Conservation (phyloP, 2,888 invertebrate species). For the Hemaris fuciformis region DNA sequence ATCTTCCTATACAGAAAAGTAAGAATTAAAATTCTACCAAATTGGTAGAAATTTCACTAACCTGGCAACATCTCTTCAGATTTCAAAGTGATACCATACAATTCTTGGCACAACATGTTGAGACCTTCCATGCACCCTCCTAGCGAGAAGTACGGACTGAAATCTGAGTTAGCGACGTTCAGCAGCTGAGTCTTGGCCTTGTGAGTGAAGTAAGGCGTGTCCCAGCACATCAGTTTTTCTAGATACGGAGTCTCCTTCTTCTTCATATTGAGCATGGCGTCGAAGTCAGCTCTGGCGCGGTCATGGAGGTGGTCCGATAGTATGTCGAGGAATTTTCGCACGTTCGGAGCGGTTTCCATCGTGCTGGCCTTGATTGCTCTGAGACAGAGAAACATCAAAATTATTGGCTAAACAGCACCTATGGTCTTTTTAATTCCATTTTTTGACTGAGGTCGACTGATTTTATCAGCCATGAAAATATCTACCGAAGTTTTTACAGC, state of each 20-base stretch:
- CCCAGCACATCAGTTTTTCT: slow-evolving; percentile 86
- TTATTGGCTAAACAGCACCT: too few species aligned
- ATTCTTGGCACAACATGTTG: slow-evolving; percentile 90
- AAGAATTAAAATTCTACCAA: slow-evolving; percentile 8
- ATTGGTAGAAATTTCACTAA: slow-evolving; percentile 25
- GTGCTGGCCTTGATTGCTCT: slow-evolving; percentile 94
- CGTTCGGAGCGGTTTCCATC: slow-evolving; percentile 90
- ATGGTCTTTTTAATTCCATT: too few species aligned
- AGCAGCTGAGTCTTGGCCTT: slow-evolving; percentile 87
- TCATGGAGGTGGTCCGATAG: slow-evolving; percentile 86
- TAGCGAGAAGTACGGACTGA: slow-evolving; percentile 93
- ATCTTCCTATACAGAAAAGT: too few species aligned
- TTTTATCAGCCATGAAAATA: too few species aligned
- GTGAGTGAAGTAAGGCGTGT: slow-evolving; percentile 91
- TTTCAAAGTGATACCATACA: slow-evolving; percentile 91
- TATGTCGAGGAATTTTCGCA: slow-evolving; percentile 89
- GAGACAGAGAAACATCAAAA: slow-evolving; percentile 11
- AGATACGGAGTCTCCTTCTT: slow-evolving; percentile 56
- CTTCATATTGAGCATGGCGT: slow-evolving; percentile 89
- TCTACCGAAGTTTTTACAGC: too few species aligned
- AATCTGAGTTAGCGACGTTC: slow-evolving; percentile 86
- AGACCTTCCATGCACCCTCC: slow-evolving; percentile 98
- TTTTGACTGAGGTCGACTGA: background rate
- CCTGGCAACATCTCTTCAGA: slow-evolving; percentile 87
- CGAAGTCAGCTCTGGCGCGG: slow-evolving; percentile 88